A percentile compares a stretch with the other conserved stretches of the same genome.
These are phyloP conservation scores for Manacus vitellinus DNA, from an alignment of 2,113 vertebrate species.

Conservation along the genomic window DNA sequence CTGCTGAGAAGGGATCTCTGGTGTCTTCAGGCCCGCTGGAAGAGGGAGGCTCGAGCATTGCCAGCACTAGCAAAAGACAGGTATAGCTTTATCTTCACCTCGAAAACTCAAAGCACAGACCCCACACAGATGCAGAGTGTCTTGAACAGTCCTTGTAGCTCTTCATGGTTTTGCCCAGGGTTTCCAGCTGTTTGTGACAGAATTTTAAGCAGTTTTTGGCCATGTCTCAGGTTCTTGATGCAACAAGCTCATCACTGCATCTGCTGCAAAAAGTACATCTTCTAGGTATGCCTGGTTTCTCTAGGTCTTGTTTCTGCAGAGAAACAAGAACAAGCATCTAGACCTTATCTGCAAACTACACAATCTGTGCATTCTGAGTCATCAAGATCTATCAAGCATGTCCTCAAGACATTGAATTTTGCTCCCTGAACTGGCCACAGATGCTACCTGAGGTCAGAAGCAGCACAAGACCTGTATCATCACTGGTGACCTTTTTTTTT, in stretches of 20 bases:
- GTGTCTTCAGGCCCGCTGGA: not conserved
- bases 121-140: not conserved
- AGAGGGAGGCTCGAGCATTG: accelerated
- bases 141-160: not conserved
- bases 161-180: not conserved
- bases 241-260: not conserved
- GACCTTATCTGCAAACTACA: not conserved
- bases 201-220: not conserved
- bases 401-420: not conserved
- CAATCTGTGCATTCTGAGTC: not conserved
- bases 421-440: not conserved
- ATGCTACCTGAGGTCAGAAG: not conserved
- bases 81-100: not conserved
- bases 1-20: not conserved
- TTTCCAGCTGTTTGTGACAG: not conserved
- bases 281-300: not conserved
- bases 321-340: not conserved
- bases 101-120: not conserved
- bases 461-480: not conserved
- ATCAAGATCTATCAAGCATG: not conserved
- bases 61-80: not conserved
- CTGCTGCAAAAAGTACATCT: not conserved
- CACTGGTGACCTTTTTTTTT: not conserved
- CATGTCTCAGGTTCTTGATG: not conserved
- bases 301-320: not conserved